Evolutionary conservation across 2,113 vertebrate genomes (phyloP), one percentile per base, ranked within the genome.

Genomic region (Malurus elegans): DNA sequence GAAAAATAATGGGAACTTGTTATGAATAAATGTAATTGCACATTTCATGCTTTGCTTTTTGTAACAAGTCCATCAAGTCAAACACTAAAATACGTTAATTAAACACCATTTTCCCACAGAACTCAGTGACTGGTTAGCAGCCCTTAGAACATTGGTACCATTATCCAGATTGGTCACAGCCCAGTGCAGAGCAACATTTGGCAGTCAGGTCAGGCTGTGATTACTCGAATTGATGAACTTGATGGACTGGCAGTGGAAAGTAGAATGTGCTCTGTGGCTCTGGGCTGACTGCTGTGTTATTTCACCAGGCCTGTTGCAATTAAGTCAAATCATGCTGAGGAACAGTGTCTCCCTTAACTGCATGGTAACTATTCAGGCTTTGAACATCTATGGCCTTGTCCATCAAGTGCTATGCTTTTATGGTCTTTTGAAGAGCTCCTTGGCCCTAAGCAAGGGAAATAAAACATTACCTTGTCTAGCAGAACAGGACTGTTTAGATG

Each of bases 41-140:
- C 12, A 60, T 93, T 91, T 95, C 50, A 72, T 79, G 85, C 58
- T 82, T 92, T 91, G 48, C 54, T 84, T 85, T 96, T 65, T 94
- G 64, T 73, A 94, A 79, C 54, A 75, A 80, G 36, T 64, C 38
- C 3, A 7, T 88, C 45, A 76, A 79, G 34, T 91, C 60, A 81
- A 83, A 79, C 64, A 58, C 60, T 76, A 48, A 79, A 90, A 83
- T 83, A 47, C 56, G 48, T 80, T 40, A 70, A 80, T 86, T 86
- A 60, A 85, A 62, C 23, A 70, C 38, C 6, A 34, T 38, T 64
- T 96, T 80, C 48, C 31, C 75, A 38, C 0, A 2, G 31, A 93
- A 62, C 31, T 88, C 48, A 51, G 38, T 70, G 36, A 54, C 58
- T 70, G 42, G 42, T 79, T 86, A 78, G 48, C 5, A 6, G 32